These are phyloP conservation scores for Germaria angustata DNA, from an alignment of 2,888 invertebrate genomes.

Conservation along the genomic window DNA sequence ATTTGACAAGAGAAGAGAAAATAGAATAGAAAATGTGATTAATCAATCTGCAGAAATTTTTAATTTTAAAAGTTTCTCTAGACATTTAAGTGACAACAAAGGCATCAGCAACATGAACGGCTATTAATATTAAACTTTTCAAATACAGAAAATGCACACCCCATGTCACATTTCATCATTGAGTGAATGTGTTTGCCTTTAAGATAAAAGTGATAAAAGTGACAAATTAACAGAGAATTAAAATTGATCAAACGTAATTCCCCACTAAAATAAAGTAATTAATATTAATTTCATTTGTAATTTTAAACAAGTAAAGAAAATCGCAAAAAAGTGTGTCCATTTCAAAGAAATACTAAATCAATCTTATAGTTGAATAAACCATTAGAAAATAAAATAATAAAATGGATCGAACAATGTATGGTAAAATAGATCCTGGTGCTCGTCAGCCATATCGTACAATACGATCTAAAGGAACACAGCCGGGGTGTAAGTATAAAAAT, in stretches of 20 bases:
- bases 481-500: slow-evolving; percentile 88
- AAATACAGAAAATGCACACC: slow-evolving; percentile 3
- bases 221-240: slow-evolving; percentile 34
- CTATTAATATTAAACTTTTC: slow-evolving; percentile 22
- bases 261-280: background rate
- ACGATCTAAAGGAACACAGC: slow-evolving; percentile 89
- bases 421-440: slow-evolving; percentile 91
- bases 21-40: slow-evolving; percentile 5
- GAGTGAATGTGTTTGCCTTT: background rate
- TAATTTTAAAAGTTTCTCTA: slow-evolving; percentile 24
- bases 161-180: slow-evolving; percentile 36
- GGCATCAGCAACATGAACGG: slow-evolving; percentile 3
- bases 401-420: slow-evolving; percentile 95
- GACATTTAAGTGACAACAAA: slow-evolving; percentile 21
- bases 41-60: slow-evolving; percentile 15
- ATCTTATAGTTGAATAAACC: background rate
- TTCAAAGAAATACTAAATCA: background rate
- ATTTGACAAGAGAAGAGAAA: background rate
- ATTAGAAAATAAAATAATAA: slow-evolving; percentile 47
- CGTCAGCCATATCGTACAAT: slow-evolving; percentile 92
- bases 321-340: background rate
- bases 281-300: background rate
- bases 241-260: slow-evolving; percentile 35
- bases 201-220: background rate
- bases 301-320: background rate